phyloP scores from a whole-genome alignment of 1,140 invertebrate species.

The Dendroctonus ponderosae region DNA sequence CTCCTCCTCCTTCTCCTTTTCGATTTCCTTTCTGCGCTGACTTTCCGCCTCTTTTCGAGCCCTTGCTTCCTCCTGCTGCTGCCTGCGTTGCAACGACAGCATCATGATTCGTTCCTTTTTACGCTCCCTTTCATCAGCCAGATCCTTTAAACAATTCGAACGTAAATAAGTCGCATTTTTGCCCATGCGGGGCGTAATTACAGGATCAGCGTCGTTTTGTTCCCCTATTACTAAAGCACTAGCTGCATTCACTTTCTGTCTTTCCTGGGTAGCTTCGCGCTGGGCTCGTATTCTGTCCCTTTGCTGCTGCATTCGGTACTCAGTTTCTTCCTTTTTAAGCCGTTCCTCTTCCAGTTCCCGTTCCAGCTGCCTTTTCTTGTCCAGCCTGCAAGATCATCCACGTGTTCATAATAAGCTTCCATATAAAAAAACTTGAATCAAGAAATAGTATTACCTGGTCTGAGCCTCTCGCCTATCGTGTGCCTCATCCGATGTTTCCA shows the following conservation, averaged over 20 bases:
- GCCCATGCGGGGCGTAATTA: conserved; percentile 45
- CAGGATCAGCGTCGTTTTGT: conserved; percentile 65
- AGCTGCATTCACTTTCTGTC: conserved; percentile 52
- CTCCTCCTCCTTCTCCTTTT: conserved; percentile 83
- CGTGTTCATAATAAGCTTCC: background rate
- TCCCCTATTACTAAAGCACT: conserved; percentile 71
- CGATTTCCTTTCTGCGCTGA: conserved; percentile 71
- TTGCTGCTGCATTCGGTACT: conserved; percentile 50
- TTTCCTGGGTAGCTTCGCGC: conserved; percentile 55
- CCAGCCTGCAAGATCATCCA: conserved; percentile 19
- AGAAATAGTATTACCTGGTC: conserved; percentile 24
- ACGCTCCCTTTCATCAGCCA: conserved; percentile 83
- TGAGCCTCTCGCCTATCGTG: conserved; percentile 39
- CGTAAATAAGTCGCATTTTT: background rate
- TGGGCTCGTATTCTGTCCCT: conserved; percentile 52
- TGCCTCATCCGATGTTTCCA: conserved; percentile 42
- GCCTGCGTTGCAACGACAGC: conserved; percentile 79
- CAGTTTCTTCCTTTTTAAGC: conserved; percentile 49
- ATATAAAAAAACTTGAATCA: conserved; percentile 2
- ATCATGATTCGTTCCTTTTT: conserved; percentile 88
- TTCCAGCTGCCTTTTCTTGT: conserved; percentile 39
- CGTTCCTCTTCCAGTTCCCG: conserved; percentile 48
- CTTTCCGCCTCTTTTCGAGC: conserved; percentile 82
- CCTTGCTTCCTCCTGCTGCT: conserved; percentile 85
- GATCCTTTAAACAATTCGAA: conserved; percentile 57